Evolutionary conservation across 2,797 vertebrate species (phyloP).

Genomic region (Sternotherus odoratus): DNA sequence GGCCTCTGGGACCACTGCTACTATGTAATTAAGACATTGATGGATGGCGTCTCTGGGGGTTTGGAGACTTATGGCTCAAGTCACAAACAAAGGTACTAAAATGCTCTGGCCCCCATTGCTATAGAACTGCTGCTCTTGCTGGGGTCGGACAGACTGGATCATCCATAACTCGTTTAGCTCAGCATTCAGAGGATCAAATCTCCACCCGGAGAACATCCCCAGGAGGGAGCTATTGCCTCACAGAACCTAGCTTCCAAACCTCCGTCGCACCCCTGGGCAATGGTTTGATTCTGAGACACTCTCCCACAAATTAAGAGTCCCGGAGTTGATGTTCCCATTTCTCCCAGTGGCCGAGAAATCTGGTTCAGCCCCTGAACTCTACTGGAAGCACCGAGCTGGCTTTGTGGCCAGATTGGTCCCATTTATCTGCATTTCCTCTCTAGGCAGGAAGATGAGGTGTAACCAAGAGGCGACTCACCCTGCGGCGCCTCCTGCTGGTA

Average conservation of each 20-base stretch:
- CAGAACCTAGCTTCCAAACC: neutral
- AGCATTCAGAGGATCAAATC: neutral
- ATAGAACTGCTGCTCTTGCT: fast-evolving
- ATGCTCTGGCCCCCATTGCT: fast-evolving
- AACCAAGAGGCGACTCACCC: too few species aligned
- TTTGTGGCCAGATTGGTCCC: neutral
- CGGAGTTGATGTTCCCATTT: neutral
- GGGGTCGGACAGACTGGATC: neutral
- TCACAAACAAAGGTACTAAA: slow-evolving; percentile 21
- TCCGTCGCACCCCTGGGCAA: too few species aligned
- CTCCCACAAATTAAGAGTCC: neutral
- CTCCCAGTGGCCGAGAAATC: neutral
- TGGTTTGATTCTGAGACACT: neutral
- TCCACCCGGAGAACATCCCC: neutral
- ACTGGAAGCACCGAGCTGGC: neutral
- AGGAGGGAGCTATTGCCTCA: neutral
- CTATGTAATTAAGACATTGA: slow-evolving; percentile 37
- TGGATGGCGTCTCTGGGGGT: neutral
- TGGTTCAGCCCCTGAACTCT: neutral
- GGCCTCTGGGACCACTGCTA: neutral
- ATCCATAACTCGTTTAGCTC: neutral
- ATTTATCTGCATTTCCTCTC: neutral
- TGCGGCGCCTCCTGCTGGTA: too few species aligned
- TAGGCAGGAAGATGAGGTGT: neutral
- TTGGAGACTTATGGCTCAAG: neutral